phyloP scores from a whole-genome alignment of 2,797 vertebrate species.

The Meriones psammophilus region DNA sequence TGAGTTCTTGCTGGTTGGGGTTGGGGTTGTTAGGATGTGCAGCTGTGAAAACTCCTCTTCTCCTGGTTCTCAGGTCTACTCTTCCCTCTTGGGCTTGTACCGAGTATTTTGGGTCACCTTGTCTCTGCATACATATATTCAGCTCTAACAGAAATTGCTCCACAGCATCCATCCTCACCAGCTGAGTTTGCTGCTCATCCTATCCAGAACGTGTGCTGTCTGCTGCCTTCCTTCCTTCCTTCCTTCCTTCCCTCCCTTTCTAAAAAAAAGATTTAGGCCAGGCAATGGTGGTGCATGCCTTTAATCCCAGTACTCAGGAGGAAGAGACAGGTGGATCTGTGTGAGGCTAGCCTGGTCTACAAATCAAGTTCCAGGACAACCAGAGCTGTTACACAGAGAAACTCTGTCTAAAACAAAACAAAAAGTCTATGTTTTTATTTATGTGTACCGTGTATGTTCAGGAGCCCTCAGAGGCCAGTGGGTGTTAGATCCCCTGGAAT shows the following conservation, averaged over 20 bases:
- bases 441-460: neutral
- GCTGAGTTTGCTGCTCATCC: neutral
- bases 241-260: too few relatives aligned
- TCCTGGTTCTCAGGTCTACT: neutral
- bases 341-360: too few relatives aligned
- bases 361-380: too few relatives aligned
- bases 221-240: neutral
- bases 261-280: too few relatives aligned
- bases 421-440: too few relatives aligned
- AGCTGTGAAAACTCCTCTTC: neutral
- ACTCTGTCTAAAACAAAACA: too few relatives aligned
- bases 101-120: neutral
- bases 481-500: neutral
- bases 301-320: too few relatives aligned
- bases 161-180: neutral
- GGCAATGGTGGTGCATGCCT: too few relatives aligned
- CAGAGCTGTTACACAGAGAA: too few relatives aligned
- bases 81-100: neutral
- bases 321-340: too few relatives aligned
- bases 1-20: neutral
- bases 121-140: neutral
- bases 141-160: neutral
- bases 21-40: neutral
- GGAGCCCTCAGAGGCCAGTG: too few relatives aligned
- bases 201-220: neutral